Percentiles rank a stretch among this genome's conserved stretches.
Evolutionary conservation across 1,140 invertebrate genomes (phyloP).

Genomic region (Drosophila albomicans): DNA sequence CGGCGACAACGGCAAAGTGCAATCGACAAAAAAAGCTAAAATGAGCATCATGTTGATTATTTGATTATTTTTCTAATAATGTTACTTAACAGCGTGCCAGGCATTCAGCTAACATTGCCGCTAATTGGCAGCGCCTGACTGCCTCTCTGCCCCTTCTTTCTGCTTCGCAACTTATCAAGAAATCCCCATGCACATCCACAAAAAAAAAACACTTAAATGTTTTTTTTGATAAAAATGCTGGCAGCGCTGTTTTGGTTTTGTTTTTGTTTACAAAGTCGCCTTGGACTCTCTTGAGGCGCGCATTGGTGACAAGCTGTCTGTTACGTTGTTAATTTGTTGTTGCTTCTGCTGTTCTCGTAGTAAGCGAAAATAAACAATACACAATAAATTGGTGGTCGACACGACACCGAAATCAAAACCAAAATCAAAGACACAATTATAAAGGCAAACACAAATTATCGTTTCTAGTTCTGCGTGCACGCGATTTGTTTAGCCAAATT

Average conservation of each 20-base stretch:
- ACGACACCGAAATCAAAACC: conserved; percentile 31
- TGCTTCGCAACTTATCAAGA: conserved; percentile 1
- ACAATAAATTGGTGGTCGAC: conserved; percentile 35
- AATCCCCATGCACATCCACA: background rate
- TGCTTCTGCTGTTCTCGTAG: conserved; percentile 30
- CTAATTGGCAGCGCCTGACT: background rate
- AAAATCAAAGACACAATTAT: background rate
- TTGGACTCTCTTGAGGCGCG: background rate
- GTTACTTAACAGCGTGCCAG: conserved; percentile 45
- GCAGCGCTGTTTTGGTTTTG: conserved; percentile 31
- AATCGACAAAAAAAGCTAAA: background rate
- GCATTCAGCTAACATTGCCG: conserved; percentile 1
- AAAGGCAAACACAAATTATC: background rate
- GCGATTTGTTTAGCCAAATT: conserved; percentile 23
- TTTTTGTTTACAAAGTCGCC: conserved; percentile 56
- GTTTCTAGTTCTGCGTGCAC: conserved; percentile 14
- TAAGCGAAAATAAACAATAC: conserved; percentile 52
- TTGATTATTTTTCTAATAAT: conserved; percentile 27
- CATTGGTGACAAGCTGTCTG: conserved; percentile 64
- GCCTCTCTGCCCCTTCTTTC: background rate
- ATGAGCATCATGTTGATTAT: conserved; percentile 18
- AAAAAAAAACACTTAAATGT: conserved; percentile 32
- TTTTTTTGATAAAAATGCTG: conserved; percentile 23
- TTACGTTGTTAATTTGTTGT: conserved; percentile 39
- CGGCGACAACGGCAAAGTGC: conserved; percentile 15